Conservation (phyloP, 2,888 invertebrate species). For the Bibio marci region DNA sequence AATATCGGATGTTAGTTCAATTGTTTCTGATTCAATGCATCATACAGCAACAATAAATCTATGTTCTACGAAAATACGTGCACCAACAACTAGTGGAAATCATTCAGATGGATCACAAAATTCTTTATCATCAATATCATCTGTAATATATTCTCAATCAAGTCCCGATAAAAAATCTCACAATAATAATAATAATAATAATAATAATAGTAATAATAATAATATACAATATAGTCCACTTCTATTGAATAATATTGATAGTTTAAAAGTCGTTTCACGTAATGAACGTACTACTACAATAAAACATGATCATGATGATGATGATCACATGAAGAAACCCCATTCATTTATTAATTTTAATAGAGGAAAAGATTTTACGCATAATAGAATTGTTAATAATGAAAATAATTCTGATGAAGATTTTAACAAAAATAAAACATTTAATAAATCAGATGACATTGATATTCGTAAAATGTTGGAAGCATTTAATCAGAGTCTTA, state of each 20-base stretch:
- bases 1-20: conserved; percentile 15
- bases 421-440: no score
- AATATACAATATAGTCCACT: no score
- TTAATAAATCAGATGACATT: no score
- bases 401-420: no score
- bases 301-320: not conserved
- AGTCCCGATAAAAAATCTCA: conserved; percentile 4
- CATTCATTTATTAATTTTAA: conserved; percentile 1
- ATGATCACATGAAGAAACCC: not conserved
- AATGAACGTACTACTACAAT: not conserved
- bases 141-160: conserved; percentile 3
- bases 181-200: no score
- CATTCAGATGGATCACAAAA: not conserved
- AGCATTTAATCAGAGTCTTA: conserved; percentile 21
- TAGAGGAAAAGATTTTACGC: not conserved
- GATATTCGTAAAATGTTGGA: conserved; percentile 17
- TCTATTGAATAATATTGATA: no score
- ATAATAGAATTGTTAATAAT: no score
- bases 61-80: no score
- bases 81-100: not conserved
- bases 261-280: no score
- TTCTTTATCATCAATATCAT: conserved; percentile 4
- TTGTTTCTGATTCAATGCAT: conserved; percentile 9
- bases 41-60: no score
- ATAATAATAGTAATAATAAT: no score